phyloP scores from a whole-genome alignment of 2,888 invertebrate species.

The Baronia brevicornis region DNA sequence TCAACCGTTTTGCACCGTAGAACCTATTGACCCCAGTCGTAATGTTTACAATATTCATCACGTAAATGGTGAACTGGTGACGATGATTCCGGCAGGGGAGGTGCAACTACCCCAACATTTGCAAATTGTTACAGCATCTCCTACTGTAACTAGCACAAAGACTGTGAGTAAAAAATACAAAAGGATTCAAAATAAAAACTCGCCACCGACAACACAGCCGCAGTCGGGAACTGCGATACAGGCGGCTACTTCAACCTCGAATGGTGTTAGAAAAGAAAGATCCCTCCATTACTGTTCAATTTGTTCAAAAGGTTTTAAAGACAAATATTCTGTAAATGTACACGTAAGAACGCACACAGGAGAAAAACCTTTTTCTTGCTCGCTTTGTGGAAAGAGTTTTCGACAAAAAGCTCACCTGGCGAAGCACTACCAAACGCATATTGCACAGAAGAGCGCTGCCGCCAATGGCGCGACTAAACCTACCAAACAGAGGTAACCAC shows the following conservation, averaged over 20 bases:
- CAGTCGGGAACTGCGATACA: conserved; percentile 57
- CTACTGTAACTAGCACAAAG: conserved; percentile 78
- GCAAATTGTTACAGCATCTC: conserved; percentile 76
- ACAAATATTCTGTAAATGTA: conserved; percentile 98
- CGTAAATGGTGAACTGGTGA: conserved; percentile 63
- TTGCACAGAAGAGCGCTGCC: conserved; percentile 86
- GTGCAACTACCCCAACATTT: conserved; percentile 66
- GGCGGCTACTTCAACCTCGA: conserved; percentile 78
- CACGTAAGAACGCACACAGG: conserved; percentile 98
- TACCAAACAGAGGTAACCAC: conserved; percentile 68
- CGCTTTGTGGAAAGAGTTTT: conserved; percentile 94
- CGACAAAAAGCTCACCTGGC: conserved; percentile 94
- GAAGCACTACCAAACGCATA: conserved; percentile 95
- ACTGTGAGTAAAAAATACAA: conserved; percentile 82
- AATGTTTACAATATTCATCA: conserved; percentile 74
- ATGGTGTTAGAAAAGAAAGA: conserved; percentile 88
- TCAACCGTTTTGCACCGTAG: conserved; percentile 79
- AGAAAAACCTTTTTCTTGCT: conserved; percentile 97
- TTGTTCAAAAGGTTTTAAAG: conserved; percentile 95
- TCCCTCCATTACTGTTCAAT: conserved; percentile 94
- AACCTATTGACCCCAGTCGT: conserved; percentile 68
- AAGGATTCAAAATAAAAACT: conserved; percentile 73
- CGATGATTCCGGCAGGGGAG: conserved; percentile 65
- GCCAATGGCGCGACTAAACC: conserved; percentile 78
- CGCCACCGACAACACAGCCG: conserved; percentile 51